Percentiles rank a stretch among this genome's conserved stretches.
Evolutionary conservation across 2,113 vertebrate species (phyloP).

Genomic region (Herpetotheres cachinnans): DNA sequence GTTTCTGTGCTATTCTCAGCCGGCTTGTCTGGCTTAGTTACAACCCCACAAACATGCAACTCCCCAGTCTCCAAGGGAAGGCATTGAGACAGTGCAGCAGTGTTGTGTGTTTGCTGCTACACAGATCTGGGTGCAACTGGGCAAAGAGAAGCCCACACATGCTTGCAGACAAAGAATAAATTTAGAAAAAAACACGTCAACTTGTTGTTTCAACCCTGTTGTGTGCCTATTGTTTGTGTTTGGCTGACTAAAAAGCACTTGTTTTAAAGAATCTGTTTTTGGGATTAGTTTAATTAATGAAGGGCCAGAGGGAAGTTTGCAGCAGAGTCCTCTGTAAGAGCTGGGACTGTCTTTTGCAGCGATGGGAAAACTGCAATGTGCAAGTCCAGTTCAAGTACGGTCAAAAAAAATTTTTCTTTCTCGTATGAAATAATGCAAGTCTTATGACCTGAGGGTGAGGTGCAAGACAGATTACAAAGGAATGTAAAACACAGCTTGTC

Average conservation of each 20-base stretch:
- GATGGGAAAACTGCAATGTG: not conserved
- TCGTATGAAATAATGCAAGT: not conserved
- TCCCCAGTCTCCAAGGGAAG: not conserved
- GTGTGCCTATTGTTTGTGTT: not conserved
- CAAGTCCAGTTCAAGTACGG: not conserved
- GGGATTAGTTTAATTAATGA: not conserved
- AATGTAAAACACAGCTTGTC: not conserved
- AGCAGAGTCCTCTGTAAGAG: not conserved
- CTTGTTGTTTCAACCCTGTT: not conserved
- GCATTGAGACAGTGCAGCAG: not conserved
- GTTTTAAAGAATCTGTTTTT: not conserved
- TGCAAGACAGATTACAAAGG: not conserved
- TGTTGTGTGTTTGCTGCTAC: not conserved
- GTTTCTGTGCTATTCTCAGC: not conserved
- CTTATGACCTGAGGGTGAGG: not conserved
- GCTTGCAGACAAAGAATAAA: not conserved
- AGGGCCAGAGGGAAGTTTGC: not conserved
- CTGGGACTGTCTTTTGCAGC: not conserved
- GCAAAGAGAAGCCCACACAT: not conserved
- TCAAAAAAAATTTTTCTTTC: not conserved
- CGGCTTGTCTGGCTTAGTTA: not conserved
- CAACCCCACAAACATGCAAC: not conserved
- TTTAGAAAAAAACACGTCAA: not conserved
- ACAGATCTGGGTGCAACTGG: not conserved
- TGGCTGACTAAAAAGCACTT: not conserved